These are phyloP conservation scores for Lacerta viridis DNA, from an alignment of 2,797 vertebrate species.

Conservation along the genomic window DNA sequence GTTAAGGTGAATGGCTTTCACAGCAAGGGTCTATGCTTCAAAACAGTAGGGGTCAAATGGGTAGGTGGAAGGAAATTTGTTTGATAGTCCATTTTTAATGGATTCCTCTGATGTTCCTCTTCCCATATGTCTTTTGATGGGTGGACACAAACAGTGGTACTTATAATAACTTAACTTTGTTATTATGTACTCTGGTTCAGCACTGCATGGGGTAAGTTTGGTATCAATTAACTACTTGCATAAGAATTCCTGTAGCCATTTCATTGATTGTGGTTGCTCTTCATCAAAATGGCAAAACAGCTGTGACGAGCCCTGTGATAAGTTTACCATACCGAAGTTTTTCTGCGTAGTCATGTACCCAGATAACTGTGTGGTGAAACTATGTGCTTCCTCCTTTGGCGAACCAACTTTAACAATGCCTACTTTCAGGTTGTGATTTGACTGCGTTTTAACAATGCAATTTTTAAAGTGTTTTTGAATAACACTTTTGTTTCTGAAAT, in stretches of 20 bases:
- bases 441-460: not conserved
- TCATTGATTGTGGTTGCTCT: not conserved
- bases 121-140: too few relatives aligned
- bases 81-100: too few relatives aligned
- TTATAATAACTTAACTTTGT: not conserved
- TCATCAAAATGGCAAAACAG: not conserved
- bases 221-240: not conserved
- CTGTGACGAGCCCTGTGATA: not conserved
- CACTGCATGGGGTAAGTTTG: not conserved
- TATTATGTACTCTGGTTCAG: not conserved
- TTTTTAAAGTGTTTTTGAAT: not conserved
- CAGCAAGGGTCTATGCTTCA: too few relatives aligned
- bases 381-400: not conserved
- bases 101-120: too few relatives aligned
- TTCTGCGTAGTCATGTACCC: not conserved
- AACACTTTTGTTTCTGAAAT: not conserved
- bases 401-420: not conserved
- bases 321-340: not conserved
- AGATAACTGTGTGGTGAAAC: not conserved
- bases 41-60: too few relatives aligned
- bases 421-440: not conserved
- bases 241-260: not conserved
- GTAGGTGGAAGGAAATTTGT: too few relatives aligned
- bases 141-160: not conserved
- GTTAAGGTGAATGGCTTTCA: too few relatives aligned